Conservation (phyloP, 2,113 vertebrate species). For the Nestor notabilis region DNA sequence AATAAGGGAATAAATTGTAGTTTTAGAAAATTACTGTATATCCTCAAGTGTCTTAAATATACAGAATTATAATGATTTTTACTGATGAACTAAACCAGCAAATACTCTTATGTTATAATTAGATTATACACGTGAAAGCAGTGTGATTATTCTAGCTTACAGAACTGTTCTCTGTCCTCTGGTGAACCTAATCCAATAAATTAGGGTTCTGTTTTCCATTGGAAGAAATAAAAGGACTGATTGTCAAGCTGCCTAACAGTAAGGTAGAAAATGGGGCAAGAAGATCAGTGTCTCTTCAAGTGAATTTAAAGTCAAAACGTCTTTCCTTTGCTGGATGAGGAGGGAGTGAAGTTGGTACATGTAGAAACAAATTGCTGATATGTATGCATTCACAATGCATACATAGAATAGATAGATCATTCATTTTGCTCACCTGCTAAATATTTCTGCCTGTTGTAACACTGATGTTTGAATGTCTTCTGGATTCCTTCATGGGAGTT, state of each 20-base stretch:
- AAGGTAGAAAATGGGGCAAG: not conserved
- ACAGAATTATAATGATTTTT: not conserved
- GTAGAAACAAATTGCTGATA: not conserved
- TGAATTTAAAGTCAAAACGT: not conserved
- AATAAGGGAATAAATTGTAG: not conserved
- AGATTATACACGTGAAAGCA: constrained; percentile 36
- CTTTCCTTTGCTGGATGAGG: not conserved
- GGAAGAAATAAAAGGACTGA: constrained; percentile 60
- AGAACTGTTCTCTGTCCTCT: constrained; percentile 63
- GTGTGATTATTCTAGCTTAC: constrained; percentile 24
- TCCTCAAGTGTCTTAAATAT: not conserved
- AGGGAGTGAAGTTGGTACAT: not conserved
- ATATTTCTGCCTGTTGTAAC: not conserved
- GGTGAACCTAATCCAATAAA: constrained; percentile 67
- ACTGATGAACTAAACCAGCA: not conserved
- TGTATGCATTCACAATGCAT: not conserved
- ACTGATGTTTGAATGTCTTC: not conserved
- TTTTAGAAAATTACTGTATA: not conserved
- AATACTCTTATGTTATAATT: constrained; percentile 25
- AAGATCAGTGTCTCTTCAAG: not conserved
- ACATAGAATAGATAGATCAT: not conserved
- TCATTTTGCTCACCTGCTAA: not conserved
- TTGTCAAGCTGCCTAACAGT: constrained; percentile 2
- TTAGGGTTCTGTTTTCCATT: constrained; percentile 66
- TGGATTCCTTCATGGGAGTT: not conserved